Evolutionary conservation across 2,888 invertebrate genomes (phyloP).

Genomic region (Linnaemya vulpina): DNA sequence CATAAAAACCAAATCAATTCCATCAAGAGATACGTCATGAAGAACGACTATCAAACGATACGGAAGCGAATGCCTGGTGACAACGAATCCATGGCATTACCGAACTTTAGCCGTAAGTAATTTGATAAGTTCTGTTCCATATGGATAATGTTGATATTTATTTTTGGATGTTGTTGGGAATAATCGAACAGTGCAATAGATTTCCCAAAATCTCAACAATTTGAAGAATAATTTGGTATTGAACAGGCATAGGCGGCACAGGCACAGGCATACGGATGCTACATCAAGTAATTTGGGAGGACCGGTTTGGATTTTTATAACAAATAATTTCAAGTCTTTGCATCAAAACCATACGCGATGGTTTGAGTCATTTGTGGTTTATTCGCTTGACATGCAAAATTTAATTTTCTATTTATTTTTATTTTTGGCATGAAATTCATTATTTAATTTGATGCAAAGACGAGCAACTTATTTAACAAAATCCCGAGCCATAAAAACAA

Average conservation of each 20-base stretch:
- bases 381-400: background rate
- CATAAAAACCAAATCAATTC: too few relatives aligned
- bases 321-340: background rate
- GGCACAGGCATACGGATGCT: too few relatives aligned
- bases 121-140: background rate
- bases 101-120: background rate
- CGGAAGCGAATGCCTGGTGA: too few relatives aligned
- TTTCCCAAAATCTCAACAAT: background rate
- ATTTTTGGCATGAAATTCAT: background rate
- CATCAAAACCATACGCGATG: background rate
- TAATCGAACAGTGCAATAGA: background rate
- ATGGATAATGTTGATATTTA: too few relatives aligned
- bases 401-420: background rate
- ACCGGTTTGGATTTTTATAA: background rate
- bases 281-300: background rate
- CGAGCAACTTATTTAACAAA: constrained; percentile 3
- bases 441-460: background rate
- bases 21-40: too few relatives aligned
- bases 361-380: background rate
- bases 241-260: background rate
- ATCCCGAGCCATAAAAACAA: too few relatives aligned
- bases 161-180: too few relatives aligned
- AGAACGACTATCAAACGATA: too few relatives aligned
- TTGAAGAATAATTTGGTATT: background rate
- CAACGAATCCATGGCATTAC: too few relatives aligned